Percentiles rank a stretch among this genome's conserved stretches.
phyloP scores from a whole-genome alignment of 2,797 vertebrate species.

The Eulemur mongoz region DNA sequence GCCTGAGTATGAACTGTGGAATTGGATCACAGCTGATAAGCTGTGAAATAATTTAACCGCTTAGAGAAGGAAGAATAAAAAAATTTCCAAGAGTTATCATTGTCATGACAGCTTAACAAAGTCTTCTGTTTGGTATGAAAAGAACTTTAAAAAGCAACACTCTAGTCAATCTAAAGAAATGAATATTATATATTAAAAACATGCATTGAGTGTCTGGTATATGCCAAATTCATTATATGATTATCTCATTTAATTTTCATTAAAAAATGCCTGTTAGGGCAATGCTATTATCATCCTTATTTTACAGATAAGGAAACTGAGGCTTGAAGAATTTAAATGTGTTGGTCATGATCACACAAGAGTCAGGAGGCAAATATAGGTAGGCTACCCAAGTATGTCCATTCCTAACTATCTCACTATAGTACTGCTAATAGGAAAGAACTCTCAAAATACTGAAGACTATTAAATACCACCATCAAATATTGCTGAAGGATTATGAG shows the following conservation, averaged over 20 bases:
- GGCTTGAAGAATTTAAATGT: constrained; percentile 13
- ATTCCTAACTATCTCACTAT: not conserved
- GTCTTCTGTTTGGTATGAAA: constrained; percentile 49
- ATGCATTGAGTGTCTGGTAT: not conserved
- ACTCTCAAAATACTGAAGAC: not conserved
- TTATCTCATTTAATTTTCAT: constrained; percentile 59
- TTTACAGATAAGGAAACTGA: constrained; percentile 38
- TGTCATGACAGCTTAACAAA: constrained; percentile 50
- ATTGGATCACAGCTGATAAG: constrained; percentile 57
- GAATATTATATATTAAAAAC: constrained; percentile 38
- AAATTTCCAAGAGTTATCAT: constrained; percentile 39
- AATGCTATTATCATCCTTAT: not conserved
- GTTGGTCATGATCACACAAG: not conserved
- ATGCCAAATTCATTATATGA: constrained; percentile 27
- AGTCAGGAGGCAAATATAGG: not conserved
- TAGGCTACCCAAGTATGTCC: not conserved
- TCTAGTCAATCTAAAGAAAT: constrained; percentile 28
- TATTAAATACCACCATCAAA: not conserved
- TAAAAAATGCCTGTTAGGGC: not conserved
- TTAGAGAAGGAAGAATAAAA: constrained; percentile 43
- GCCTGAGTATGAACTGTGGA: constrained; percentile 25
- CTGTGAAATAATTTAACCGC: constrained; percentile 67
- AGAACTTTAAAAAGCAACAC: constrained; percentile 62
- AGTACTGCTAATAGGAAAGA: not conserved
- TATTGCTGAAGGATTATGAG: not conserved